Base-by-base conservation (phyloP, 2,888 invertebrate genomes). In the Cheilosia scutellata region DNA sequence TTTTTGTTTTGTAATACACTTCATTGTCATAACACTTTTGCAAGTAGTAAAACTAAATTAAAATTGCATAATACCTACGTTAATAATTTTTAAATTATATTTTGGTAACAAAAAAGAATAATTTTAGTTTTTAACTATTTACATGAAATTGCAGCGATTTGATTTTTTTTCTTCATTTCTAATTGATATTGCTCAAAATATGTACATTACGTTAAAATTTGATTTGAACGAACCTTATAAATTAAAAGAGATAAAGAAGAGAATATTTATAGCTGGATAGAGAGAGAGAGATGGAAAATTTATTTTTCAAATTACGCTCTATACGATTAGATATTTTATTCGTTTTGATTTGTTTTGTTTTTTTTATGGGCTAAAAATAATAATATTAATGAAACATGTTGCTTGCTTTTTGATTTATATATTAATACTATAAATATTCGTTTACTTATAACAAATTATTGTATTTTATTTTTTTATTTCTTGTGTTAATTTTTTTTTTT, bases 401-500 rank as follows among this genome's bases (percentile, higher is more conserved):
- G n/a, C 57, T 49, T 58, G 16, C 2, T 40, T 25, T 74, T 58
- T 42, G 42, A 42, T 42, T 58, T 57, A 27, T 66, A 11, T 4
- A 6, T 53, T 60, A 65, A 72, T 79, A 29, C 57, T 82, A 70
- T 60, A 44, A 76, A 68, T 82, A 76, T 82, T 82, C 49, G 40
- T 60, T 66, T 82, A 71, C 82, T 82, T 82, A 78, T 42, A 68
- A 66, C 44, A 62, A 33, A 62, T 74, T 83, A 74, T 79, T 83
- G 74, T 79, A 33, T 63, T 62, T 65, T 25, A 42, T n/a, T 70
- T 49, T 20, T 63, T 40, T 51, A 31, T 20, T 20, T 20, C 20
- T 20, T 20, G 20, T 20, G 20, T 20, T n/a, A n/a, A n/a, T n/a
- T n/a, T 37, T 60, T 65, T 66, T 29, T n/a, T 47, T 63, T 74